Evolutionary conservation across 1,140 invertebrate species (phyloP), one percentile per base, ranked within the genome.

Genomic region (Copidosoma floridanum): DNA sequence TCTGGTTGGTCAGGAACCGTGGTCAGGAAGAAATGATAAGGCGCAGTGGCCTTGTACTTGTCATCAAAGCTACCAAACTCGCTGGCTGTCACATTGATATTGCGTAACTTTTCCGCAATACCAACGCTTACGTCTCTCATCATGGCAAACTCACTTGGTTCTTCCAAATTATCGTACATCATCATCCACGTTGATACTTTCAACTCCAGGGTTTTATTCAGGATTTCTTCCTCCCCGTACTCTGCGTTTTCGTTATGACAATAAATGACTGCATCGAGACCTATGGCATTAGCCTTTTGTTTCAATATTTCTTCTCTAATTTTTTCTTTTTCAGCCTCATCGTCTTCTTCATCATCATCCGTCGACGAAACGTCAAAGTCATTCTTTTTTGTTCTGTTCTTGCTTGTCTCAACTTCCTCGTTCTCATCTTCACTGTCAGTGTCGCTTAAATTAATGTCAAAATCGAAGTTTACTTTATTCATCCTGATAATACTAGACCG

Each of bases 21-120:
- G 0, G 92, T 91, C 11, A 92, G 86, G 74, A 94, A 94, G 65
- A 93, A 79, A 72, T 90, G 84, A 65, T 91, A 91, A 0, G 92
- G 92, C 11, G 84, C 84, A 14, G 86, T 85, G 6, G 80, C 73
- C 44, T 84, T 81, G 65, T 89, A 82, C 68, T 92, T 92, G 1
- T 81, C 70, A 1, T 78, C 76, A 81, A 91, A 88, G 7, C 81
- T 71, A 40, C 86, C 86, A 44, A 67, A 69, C 26, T 70, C 68
- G 8, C 70, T 64, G 1, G 73, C 26, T 0, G 63, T 67, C 14
- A 74, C 44, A 10, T 65, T 53, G 0, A 69, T 71, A 0, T 68
- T 24, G 0, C 41, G 47, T 52, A 52, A 61, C 62, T 71, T 68
- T 57, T 57, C 64, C 20, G 54, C 52, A 10, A 79, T 66, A 5